Conservation (phyloP, 2,797 vertebrate species). For the Enteromius thamalakanensis region DNA sequence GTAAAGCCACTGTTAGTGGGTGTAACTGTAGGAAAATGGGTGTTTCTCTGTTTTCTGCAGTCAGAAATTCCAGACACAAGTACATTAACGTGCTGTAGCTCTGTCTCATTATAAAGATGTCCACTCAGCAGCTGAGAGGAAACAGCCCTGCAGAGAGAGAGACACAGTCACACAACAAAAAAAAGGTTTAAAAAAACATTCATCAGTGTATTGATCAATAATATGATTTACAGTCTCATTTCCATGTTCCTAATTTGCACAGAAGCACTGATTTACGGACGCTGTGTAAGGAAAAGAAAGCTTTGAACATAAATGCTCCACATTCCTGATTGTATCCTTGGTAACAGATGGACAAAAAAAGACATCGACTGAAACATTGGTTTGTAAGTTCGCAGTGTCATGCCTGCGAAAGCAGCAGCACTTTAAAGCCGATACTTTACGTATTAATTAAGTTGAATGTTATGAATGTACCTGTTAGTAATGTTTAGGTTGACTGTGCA, state of each 20-base stretch:
- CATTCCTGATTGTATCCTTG: constrained; percentile 37
- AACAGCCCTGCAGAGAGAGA: constrained; percentile 34
- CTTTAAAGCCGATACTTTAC: background rate
- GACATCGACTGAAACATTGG: constrained; percentile 9
- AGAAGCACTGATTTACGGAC: background rate
- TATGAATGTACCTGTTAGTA: background rate
- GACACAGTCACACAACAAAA: constrained; percentile 8
- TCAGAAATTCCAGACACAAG: constrained; percentile 38
- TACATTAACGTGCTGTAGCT: constrained; percentile 44
- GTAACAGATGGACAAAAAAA: constrained; percentile 34
- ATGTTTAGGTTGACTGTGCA: background rate
- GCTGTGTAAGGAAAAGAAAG: background rate
- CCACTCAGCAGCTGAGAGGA: constrained; percentile 61
- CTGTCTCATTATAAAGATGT: constrained; percentile 56
- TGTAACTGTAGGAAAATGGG: constrained; percentile 12
- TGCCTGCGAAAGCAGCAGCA: background rate
- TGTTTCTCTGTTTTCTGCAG: constrained; percentile 37
- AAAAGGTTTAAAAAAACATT: background rate
- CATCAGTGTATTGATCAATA: background rate
- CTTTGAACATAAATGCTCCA: constrained; percentile 8
- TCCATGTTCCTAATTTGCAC: background rate
- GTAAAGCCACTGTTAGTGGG: background rate
- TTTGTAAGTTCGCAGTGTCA: constrained; percentile 3
- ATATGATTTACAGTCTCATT: background rate
- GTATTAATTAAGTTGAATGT: background rate